Evolutionary conservation across 2,113 vertebrate species (phyloP).

Genomic region (Pica pica): DNA sequence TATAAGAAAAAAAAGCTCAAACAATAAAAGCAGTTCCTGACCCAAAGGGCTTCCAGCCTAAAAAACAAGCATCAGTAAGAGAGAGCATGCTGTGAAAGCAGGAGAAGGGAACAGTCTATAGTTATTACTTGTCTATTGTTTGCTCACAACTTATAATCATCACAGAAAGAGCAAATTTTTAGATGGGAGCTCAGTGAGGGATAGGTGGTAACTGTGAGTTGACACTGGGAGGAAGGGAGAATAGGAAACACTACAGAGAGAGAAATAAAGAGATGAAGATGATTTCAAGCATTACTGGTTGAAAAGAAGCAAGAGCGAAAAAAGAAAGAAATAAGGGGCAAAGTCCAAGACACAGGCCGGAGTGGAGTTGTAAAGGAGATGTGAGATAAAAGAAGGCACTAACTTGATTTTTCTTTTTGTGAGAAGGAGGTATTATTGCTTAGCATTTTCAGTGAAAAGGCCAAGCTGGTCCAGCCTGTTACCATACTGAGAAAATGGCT

Average conservation of each 20-base stretch:
- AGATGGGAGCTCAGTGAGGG: neutral
- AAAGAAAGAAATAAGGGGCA: neutral
- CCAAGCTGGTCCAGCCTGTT: neutral
- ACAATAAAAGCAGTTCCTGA: slow-evolving; percentile 3
- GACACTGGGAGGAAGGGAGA: neutral
- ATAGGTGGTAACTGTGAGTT: neutral
- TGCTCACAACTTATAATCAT: slow-evolving; percentile 36
- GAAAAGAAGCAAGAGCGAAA: neutral
- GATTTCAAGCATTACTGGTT: neutral
- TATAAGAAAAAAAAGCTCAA: neutral
- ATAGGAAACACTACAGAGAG: neutral
- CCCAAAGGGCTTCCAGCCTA: slow-evolving; percentile 1
- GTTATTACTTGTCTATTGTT: neutral
- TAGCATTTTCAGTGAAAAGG: neutral
- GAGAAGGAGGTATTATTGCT: neutral
- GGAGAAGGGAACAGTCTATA: neutral
- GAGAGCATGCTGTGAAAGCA: slow-evolving; percentile 22
- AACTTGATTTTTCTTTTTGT: neutral
- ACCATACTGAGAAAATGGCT: neutral
- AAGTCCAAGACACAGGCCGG: neutral
- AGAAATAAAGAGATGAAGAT: neutral
- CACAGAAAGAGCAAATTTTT: slow-evolving; percentile 34
- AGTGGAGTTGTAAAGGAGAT: neutral
- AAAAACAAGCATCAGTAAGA: slow-evolving; percentile 28
- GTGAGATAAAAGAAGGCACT: neutral